These are phyloP conservation scores for Nyctibius bracteatus DNA, from an alignment of 2,113 vertebrate genomes.

Conservation along the genomic window DNA sequence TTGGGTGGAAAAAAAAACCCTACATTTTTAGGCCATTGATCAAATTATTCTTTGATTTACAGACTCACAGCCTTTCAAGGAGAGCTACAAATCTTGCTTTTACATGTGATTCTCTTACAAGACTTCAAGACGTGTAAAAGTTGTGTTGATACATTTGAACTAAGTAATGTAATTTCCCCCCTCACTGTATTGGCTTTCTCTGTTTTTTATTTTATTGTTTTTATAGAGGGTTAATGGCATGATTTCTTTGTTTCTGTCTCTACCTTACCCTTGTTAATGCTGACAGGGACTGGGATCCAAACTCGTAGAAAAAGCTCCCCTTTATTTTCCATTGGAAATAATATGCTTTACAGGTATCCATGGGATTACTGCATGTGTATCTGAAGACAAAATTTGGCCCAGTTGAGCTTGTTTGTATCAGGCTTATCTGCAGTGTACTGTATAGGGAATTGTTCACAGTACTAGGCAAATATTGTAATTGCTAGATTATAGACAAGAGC, in stretches of 20 bases:
- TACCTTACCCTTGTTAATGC: not conserved
- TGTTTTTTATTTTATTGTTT: not conserved
- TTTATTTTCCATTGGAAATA: not conserved
- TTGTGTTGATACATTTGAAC: not conserved
- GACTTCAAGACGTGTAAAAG: not conserved
- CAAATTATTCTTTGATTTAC: not conserved
- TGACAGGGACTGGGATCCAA: not conserved
- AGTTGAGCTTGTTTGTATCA: not conserved
- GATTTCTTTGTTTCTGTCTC: not conserved
- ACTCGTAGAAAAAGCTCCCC: not conserved
- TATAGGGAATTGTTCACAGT: not conserved
- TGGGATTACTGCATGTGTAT: not conserved
- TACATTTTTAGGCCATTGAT: not conserved
- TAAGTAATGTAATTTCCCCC: not conserved
- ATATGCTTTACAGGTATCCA: not conserved
- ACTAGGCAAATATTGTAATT: conserved; percentile 34
- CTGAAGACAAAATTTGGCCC: not conserved
- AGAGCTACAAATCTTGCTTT: not conserved
- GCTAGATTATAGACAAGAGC: conserved; percentile 21
- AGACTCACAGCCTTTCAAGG: not conserved
- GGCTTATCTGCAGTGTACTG: not conserved
- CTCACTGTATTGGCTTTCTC: not conserved
- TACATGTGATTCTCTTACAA: not conserved
- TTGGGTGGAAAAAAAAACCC: not conserved
- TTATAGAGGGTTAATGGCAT: not conserved